phyloP scores from a whole-genome alignment of 2,797 vertebrate species.

The Pseudochirops cupreus region DNA sequence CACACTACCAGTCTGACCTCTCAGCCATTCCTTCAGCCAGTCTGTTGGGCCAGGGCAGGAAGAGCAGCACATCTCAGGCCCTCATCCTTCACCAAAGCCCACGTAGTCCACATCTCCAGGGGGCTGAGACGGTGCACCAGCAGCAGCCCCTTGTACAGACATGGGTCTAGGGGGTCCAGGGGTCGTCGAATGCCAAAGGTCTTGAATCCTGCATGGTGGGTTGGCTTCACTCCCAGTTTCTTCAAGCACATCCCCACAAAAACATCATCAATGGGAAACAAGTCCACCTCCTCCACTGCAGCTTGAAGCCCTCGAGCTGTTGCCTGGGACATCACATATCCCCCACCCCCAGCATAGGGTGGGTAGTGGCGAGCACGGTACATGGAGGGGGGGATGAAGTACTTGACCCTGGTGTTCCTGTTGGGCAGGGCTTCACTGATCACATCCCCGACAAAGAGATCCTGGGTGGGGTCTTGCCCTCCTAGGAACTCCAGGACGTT shows the following conservation, averaged over 20 bases:
- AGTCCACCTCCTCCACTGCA: constrained; percentile 77
- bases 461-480: constrained; percentile 77
- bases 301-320: constrained; percentile 80
- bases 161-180: constrained; percentile 85
- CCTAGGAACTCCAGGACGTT: constrained; percentile 87
- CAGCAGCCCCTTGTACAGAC: constrained; percentile 86
- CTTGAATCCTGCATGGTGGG: constrained; percentile 87
- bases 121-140: constrained; percentile 86
- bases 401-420: constrained; percentile 86
- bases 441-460: constrained; percentile 87
- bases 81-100: constrained; percentile 85
- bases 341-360: constrained; percentile 85
- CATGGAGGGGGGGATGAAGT: constrained; percentile 86
- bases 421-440: constrained; percentile 84
- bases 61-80: constrained; percentile 78
- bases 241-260: constrained; percentile 89
- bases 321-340: constrained; percentile 87
- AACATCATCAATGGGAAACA: constrained; percentile 89
- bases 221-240: constrained; percentile 83
- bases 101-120: constrained; percentile 88
- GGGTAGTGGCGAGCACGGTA: constrained; percentile 85
- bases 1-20: background rate
- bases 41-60: background rate
- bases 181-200: constrained; percentile 86
- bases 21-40: background rate